Conservation (phyloP, 2,113 vertebrate genomes). For the Calidris pugnax region DNA sequence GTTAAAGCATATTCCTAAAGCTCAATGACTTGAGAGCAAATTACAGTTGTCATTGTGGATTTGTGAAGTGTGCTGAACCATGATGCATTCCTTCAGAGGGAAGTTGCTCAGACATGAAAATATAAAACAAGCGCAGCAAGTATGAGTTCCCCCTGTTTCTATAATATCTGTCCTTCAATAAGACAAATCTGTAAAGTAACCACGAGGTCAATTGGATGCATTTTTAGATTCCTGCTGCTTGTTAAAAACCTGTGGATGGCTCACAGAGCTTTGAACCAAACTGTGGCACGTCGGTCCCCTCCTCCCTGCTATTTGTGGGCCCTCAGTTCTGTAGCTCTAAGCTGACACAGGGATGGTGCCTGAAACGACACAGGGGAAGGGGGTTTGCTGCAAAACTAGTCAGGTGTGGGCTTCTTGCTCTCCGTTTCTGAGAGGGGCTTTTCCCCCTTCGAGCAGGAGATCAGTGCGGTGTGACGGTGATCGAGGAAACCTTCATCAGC, state of each 20-base stretch:
- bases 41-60: slow-evolving; percentile 57
- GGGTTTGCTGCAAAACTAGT: background rate
- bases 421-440: background rate
- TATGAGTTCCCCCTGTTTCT: background rate
- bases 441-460: background rate
- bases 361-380: background rate
- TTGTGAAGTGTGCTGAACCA: slow-evolving; percentile 42
- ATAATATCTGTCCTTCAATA: background rate
- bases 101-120: slow-evolving; percentile 27
- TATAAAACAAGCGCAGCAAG: background rate
- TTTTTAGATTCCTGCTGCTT: background rate
- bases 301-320: background rate
- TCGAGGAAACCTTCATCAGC: background rate
- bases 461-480: background rate
- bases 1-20: slow-evolving; percentile 53
- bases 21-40: slow-evolving; percentile 64
- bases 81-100: slow-evolving; percentile 25
- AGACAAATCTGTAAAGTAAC: background rate
- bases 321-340: background rate
- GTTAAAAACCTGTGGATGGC: background rate
- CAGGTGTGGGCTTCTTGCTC: background rate
- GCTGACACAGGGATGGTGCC: background rate
- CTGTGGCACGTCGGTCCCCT: background rate
- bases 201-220: background rate
- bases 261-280: background rate